Evolutionary conservation across 2,797 vertebrate genomes (phyloP).

Genomic region (Urocyon cinereoargenteus): DNA sequence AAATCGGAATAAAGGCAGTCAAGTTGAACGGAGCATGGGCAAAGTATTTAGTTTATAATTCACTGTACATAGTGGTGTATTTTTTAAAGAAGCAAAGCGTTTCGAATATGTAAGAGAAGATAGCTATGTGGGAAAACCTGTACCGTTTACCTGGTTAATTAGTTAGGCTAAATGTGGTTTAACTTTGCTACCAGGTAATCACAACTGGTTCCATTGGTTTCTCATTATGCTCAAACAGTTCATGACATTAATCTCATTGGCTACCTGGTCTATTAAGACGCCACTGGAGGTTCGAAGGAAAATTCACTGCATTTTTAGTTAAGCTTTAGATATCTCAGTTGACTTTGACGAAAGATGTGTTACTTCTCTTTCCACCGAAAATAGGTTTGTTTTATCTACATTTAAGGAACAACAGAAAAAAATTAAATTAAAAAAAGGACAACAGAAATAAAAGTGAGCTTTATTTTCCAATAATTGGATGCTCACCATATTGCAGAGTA

Average conservation of each 20-base stretch:
- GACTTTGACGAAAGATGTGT: slow-evolving; percentile 26
- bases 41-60: slow-evolving; percentile 75
- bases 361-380: neutral
- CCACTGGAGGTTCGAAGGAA: slow-evolving; percentile 62
- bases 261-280: slow-evolving; percentile 66
- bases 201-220: slow-evolving; percentile 77
- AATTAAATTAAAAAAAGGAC: neutral
- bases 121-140: slow-evolving; percentile 69
- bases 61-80: slow-evolving; percentile 20
- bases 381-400: slow-evolving; percentile 43
- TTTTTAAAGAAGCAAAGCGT: slow-evolving; percentile 62
- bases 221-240: slow-evolving; percentile 80
- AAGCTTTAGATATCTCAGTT: neutral
- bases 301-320: neutral
- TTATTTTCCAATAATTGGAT: slow-evolving; percentile 1
- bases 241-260: slow-evolving; percentile 79
- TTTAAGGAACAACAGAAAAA: slow-evolving; percentile 28
- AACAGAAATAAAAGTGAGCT: slow-evolving; percentile 27
- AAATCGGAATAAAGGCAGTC: slow-evolving; percentile 69
- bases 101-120: slow-evolving; percentile 61
- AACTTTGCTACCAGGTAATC: slow-evolving; percentile 80
- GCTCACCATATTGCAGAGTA: neutral
- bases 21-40: slow-evolving; percentile 71
- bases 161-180: slow-evolving; percentile 81
- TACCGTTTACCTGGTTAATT: slow-evolving; percentile 83